Base-by-base conservation (phyloP, 2,888 invertebrate species). In the Steromphala cineraria region DNA sequence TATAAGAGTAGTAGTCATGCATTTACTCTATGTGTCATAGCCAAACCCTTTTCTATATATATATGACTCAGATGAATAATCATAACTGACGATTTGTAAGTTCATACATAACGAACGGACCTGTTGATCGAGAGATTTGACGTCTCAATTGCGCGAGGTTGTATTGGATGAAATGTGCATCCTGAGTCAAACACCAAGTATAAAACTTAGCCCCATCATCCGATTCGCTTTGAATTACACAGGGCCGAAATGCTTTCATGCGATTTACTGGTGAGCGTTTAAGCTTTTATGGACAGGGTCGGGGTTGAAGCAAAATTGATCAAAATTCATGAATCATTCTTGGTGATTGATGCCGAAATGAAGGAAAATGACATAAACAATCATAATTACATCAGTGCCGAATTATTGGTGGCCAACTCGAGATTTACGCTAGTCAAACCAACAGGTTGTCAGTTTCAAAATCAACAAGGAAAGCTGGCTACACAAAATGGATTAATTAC, bases 321-420 rank as follows among this genome's bases (percentile, higher is more conserved):
- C 78, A 78, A 67, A 79, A 79, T 79, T 79, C 79, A 71, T 79
- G 79, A 79, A 53, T 79, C 71, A 79, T 53, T 31, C 53, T 31
- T 53, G 28, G 31, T 79, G 79, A 79, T 79, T 67, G 79, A 79
- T 62, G 79, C 53, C 28, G 24, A 55, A 78, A 78, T 62, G n/a
- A 53, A 52, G 56, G 19, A 67, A 79, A 71, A 52, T 31, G 79
- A 71, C 79, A 79, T 79, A 79, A 79, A 79, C 53, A 67, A 79
- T 67, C 36, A 71, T 79, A 79, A 79, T 79, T 67, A 67, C 46
- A 71, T 31, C 71, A 75, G 52, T 21, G 53, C 28, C 46, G 80
- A 67, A 67, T 67, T 52, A 53, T 53, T 53, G n/a, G 53, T 53
- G 15, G 24, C 52, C 36, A 52, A 21, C 19, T 17, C 5, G 75